Evolutionary conservation across 2,113 vertebrate species (phyloP).

Genomic region (Jacana jacana): DNA sequence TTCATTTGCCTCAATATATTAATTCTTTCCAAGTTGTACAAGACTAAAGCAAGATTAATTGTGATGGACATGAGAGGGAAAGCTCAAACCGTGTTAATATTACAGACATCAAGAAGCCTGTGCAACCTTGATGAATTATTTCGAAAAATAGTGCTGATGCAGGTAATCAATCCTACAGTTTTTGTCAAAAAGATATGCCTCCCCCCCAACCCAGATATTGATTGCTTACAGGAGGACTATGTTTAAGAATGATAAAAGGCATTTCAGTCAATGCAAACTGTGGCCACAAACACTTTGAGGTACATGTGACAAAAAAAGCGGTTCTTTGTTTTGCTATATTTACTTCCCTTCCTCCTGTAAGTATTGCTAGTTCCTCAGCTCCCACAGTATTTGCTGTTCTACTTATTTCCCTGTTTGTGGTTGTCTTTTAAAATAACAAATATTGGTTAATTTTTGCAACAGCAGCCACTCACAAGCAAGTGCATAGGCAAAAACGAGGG

Average conservation of each 20-base stretch:
- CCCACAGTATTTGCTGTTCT: not conserved
- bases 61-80: not conserved
- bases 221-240: conserved; percentile 22
- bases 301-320: not conserved
- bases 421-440: not conserved
- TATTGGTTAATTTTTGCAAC: not conserved
- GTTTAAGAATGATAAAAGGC: not conserved
- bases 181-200: conserved; percentile 43
- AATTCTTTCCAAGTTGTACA: not conserved
- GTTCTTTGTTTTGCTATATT: not conserved
- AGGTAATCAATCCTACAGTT: conserved; percentile 50
- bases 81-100: not conserved
- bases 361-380: not conserved
- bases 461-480: not conserved
- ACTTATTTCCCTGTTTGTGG: not conserved
- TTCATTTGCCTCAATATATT: not conserved
- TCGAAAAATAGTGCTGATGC: conserved; percentile 9
- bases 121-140: conserved; percentile 61
- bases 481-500: not conserved
- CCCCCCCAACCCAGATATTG: conserved; percentile 2
- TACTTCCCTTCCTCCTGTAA: not conserved
- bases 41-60: not conserved
- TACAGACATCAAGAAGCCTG: conserved; percentile 29
- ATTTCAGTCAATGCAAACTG: not conserved
- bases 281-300: not conserved